Conservation (phyloP, 92 coral and sea anemone species). For the Actinernus sp. region DNA sequence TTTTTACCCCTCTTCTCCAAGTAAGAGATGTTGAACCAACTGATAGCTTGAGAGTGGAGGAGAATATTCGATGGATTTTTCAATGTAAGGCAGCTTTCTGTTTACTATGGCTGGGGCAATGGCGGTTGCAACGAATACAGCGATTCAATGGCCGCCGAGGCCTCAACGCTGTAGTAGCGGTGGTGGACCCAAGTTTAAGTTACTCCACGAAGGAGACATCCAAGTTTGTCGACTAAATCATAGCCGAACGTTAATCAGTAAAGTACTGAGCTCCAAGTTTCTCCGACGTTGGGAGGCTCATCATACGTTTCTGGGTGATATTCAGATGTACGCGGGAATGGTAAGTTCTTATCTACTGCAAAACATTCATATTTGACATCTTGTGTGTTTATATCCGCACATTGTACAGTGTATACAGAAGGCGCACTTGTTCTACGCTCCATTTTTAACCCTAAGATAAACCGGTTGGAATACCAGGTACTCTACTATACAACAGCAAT, state of each 20-base stretch:
- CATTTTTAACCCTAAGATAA: too few relatives aligned
- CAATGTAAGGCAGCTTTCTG: too few relatives aligned
- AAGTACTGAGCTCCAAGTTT: constrained; percentile 98
- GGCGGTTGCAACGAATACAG: constrained; percentile 60
- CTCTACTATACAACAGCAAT: too few relatives aligned
- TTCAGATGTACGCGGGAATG: constrained; percentile 94
- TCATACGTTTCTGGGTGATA: constrained; percentile 91
- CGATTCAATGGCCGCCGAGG: constrained; percentile 75
- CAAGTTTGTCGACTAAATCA: constrained; percentile 99
- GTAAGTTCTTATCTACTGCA: constrained; percentile 72
- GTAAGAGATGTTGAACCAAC: too few relatives aligned
- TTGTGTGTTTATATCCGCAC: too few relatives aligned
- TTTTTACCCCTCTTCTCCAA: too few relatives aligned
- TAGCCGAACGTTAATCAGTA: constrained; percentile 94
- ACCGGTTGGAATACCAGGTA: too few relatives aligned
- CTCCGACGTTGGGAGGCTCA: constrained; percentile 99
- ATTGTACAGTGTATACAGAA: too few relatives aligned
- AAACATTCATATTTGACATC: too few relatives aligned
- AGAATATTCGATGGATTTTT: too few relatives aligned
- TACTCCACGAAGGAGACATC: constrained; percentile 97
- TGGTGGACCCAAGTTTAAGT: constrained; percentile 97
- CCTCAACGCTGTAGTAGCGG: constrained; percentile 90
- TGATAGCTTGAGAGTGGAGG: too few relatives aligned
- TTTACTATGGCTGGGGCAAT: constrained; percentile 83
- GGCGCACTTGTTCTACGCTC: too few relatives aligned